phyloP scores from a whole-genome alignment of 2,113 vertebrate genomes.

The Sciurus niger region DNA sequence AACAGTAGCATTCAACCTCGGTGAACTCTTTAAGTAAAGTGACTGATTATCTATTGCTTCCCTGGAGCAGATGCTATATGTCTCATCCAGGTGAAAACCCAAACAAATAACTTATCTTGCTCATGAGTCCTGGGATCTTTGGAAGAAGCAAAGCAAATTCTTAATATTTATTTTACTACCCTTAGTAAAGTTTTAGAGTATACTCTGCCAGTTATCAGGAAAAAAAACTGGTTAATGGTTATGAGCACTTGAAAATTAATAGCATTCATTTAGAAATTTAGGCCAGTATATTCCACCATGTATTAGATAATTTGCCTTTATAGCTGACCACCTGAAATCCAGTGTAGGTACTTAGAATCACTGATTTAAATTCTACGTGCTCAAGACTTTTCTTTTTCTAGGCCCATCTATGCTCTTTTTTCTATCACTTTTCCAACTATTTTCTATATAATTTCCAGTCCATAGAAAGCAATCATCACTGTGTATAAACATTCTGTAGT shows the following conservation, averaged over 20 bases:
- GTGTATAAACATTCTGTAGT: neutral
- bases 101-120: neutral
- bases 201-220: neutral
- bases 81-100: neutral
- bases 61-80: neutral
- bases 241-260: neutral
- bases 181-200: neutral
- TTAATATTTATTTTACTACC: neutral
- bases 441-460: neutral
- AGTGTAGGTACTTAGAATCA: neutral
- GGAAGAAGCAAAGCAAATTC: neutral
- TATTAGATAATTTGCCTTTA: neutral
- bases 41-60: neutral
- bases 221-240: neutral
- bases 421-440: neutral
- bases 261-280: constrained; percentile 17
- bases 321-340: neutral
- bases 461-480: neutral
- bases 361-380: neutral
- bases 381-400: neutral
- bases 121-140: neutral
- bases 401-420: neutral
- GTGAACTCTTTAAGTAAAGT: neutral
- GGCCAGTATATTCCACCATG: neutral
- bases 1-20: neutral